Evolutionary conservation across 1,140 invertebrate species (phyloP), one percentile per base, ranked within the genome.

Genomic region (Sitobion miscanthi): DNA sequence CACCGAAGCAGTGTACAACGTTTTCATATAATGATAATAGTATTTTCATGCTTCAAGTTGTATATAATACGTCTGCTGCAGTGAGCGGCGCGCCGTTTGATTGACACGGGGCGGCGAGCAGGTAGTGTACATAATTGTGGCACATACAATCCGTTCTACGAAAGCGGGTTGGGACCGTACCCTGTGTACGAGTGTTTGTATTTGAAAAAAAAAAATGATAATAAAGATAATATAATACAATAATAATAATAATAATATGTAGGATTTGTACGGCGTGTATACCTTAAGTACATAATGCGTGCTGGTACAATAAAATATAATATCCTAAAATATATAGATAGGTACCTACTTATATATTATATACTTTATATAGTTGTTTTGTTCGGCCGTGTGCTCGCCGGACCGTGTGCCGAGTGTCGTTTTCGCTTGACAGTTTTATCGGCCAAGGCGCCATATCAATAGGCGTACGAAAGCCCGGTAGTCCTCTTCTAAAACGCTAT

Each of bases 381-480:
- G 49, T 89, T 25, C 87, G 47, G 49, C 21, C 90, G 57, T 82
- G 90, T 82, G 90, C 21, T 82, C 90, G 17, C 17, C 23, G 90
- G 90, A 91, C 90, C 90, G 90, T 91, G 90, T 30, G 90, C 90
- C 90, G 45, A 91, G 90, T 91, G 90, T 91, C 90, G 90, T 91
- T 91, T 91, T 91, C 90, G 90, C 23, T 52, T 91, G 90, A 91
- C 90, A 91, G 90, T 91, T 91, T 91, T 91, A 91, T 91, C 90
- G 90, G 90, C 9, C 54, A 35, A 91, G 90, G 90, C 90, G 90
- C 90, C 90, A 91, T 83, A 91, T 83, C 90, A 52, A 82, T 82
- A 35, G 30, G 69, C 42, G 9, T 4, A 52, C 69, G 69, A 83
- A 91, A 91, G 90, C 90, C 90, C 90, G 69, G 90, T 91, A 91